Base-by-base conservation (phyloP, 1,140 invertebrate genomes). In the Platorchestia sp. region DNA sequence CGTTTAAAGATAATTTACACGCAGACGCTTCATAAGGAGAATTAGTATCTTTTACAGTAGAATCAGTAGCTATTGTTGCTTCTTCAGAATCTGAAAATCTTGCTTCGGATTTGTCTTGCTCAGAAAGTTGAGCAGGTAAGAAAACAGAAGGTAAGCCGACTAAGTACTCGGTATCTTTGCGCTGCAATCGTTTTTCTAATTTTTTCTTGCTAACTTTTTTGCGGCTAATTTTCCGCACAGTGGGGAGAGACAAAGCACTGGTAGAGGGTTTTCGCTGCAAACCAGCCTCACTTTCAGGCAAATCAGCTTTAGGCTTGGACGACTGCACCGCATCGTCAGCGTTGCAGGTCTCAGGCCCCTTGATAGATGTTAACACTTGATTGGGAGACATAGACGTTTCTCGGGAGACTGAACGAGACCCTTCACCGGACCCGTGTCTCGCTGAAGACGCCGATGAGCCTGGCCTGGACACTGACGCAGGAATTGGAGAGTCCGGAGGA, bases 131-230 rank as follows among this genome's bases (percentile, higher is more conserved):
- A 14, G 91, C 6, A 0, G 45, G 45, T 93, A 47, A 45, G 41
- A n/a, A 16, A 40, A n/a, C 0, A n/a, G 91, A 93, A 45, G 45
- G 3, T 90, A 45, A 42, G 40, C 45, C 45, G 19, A 6, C 91
- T n/a, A 93, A 41, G 43, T 44, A 93, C 45, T 93, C 91, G 0
- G 91, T 93, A 16, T 45, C 45, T 45, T 93, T 93, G 41, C 91
- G 91, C 40, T 93, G 43, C 10, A 93, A 44, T 7, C 91, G 91
- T 45, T 93, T 93, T 44, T 93, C 43, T 47, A 93, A 14, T 93
- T 45, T 93, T 45, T 93, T 93, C 91, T 93, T 93, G 44, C 91
- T 93, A 47, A 93, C 91, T 47, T 93, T 93, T 36, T 93, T 93
- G 3, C 91, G 91, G 47, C 6, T 47, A 44, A 93, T 93, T 47